phyloP scores from a whole-genome alignment of 2,797 vertebrate species.

The Carcharodon carcharias region DNA sequence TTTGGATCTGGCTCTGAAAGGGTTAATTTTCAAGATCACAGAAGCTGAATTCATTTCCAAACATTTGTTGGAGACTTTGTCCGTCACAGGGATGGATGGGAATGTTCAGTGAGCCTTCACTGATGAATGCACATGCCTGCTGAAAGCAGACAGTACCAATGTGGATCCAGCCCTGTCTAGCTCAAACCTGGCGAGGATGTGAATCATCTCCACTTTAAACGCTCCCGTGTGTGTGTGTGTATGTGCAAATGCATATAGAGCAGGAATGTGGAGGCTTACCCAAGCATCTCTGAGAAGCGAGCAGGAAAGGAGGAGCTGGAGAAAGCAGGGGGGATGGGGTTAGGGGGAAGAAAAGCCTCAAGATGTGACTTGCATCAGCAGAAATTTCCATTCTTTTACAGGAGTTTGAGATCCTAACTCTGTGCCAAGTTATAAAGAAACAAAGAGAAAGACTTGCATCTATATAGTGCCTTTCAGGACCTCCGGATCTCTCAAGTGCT shows the following conservation, averaged over 20 bases:
- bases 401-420: background rate
- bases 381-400: background rate
- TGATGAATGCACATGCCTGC: background rate
- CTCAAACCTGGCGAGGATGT: background rate
- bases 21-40: background rate
- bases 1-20: background rate
- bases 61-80: background rate
- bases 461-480: background rate
- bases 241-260: too few relatives aligned
- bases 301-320: background rate
- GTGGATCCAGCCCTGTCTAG: background rate
- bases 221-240: background rate
- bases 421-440: too few relatives aligned
- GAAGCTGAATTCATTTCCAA: background rate
- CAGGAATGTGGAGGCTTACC: background rate
- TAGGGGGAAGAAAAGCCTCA: background rate
- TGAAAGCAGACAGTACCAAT: background rate
- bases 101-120: background rate
- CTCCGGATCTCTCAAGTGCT: too few relatives aligned
- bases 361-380: background rate
- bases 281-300: too few relatives aligned
- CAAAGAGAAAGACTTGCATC: too few relatives aligned
- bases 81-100: background rate
- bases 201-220: background rate
- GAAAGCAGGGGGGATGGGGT: background rate